Evolutionary conservation across 2,888 invertebrate genomes (phyloP), one percentile per base, ranked within the genome.

Genomic region (Anthrax anthrax): DNA sequence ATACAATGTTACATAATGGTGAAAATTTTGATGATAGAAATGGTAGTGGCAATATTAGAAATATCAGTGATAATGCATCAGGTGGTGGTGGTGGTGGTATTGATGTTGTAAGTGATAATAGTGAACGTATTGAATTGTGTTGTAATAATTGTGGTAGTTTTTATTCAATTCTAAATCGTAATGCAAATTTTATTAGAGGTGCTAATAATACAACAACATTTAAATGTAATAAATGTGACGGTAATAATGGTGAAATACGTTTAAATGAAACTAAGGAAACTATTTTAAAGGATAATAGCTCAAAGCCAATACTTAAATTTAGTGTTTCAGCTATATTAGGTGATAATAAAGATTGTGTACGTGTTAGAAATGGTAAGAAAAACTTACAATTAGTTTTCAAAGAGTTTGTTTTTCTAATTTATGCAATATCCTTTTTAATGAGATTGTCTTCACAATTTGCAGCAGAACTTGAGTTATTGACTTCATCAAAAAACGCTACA

Each of bases 271-370:
- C 45, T 4, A 57, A 57, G 47, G 55, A 57, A 43, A 67, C 69
- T 37, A 59, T 67, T 37, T 54, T 69, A 37, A 69, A 70, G 60
- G 69, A 67, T 56, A 40, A 46, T 42, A 53, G 69, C 50, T 73
- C 70, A 58, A 87, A 87, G 59, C 89, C 89, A 18, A 76, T 86
- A 61, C 73, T 90, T 58, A 90, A 90, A 69, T 91, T 91, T 70
- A 90, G 90, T 77, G 90, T 91, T 52, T 89, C 84, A 73, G 90
- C 90, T 40, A 91, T 91, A 57, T 72, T 91, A 58, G 88, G 88
- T 44, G 69, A 69, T 54, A 69, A 67, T 34, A 64, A 69, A 13
- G 69, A 69, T 52, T 65, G 67, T 54, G 67, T 68, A 47, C 60
- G 67, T 54, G 69, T 69, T 47, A 58, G 69, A 54, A 69, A 69